These are phyloP conservation scores for Zeugodacus cucurbitae DNA, from an alignment of 1,140 invertebrate genomes.

Conservation along the genomic window DNA sequence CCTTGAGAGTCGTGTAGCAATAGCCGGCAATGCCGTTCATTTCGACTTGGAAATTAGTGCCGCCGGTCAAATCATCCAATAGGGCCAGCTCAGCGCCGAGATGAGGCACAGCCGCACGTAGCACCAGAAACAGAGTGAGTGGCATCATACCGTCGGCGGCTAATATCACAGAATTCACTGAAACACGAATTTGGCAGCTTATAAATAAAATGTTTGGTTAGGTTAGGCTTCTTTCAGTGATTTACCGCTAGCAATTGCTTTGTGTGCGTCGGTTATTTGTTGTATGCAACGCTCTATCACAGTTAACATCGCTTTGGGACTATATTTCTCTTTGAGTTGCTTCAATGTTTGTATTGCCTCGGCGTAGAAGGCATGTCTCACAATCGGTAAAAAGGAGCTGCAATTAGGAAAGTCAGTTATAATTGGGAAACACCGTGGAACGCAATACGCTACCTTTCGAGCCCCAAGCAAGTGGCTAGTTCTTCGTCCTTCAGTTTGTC, in stretches of 20 bases:
- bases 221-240: background rate
- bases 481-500: constrained; percentile 61
- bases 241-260: constrained; percentile 51
- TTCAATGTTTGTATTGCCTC: constrained; percentile 57
- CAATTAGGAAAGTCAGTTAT: background rate
- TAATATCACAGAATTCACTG: constrained; percentile 55
- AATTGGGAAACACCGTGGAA: too few species aligned
- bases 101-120: constrained; percentile 63
- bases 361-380: constrained; percentile 51
- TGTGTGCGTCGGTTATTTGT: constrained; percentile 59
- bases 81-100: constrained; percentile 62
- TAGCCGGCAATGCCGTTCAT: constrained; percentile 65
- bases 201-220: background rate
- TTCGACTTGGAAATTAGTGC: constrained; percentile 60
- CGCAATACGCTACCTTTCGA: constrained; percentile 47
- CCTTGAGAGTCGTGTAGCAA: constrained; percentile 63
- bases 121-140: constrained; percentile 58
- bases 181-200: constrained; percentile 2
- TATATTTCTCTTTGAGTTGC: constrained; percentile 62
- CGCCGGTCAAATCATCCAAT: constrained; percentile 62
- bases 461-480: constrained; percentile 49
- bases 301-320: constrained; percentile 63
- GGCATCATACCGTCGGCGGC: constrained; percentile 64
- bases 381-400: constrained; percentile 56
- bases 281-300: constrained; percentile 63